Base-by-base conservation (phyloP, 2,797 vertebrate species). In the Alcedo quadribrachys region DNA sequence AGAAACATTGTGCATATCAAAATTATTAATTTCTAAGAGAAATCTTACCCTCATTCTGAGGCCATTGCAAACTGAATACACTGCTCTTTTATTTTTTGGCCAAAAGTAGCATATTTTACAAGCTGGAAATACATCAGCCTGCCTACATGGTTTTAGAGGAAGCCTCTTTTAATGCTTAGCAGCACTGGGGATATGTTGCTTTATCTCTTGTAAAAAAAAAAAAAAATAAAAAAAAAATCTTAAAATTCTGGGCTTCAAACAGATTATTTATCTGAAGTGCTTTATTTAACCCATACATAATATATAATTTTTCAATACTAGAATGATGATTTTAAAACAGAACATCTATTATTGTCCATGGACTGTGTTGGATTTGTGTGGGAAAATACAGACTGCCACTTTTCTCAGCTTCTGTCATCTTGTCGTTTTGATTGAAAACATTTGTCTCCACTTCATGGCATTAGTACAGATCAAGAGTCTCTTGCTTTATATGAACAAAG, bases 381-480 rank as follows among this genome's bases (percentile, higher is more conserved):
- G 75, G 78, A 93, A 96, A 94, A 89, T 63, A 89, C 17, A 82
- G 66, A 55, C 51, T 84, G 60, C 43, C 63, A 75, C 85, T 94
- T 91, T 55, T 53, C 80, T 94, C 82, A 65, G 74, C 54, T 92
- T 89, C 89, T 88, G 81, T 86, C 71, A 78, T 94, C 86, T 88
- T 85, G 42, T 89, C 37, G 13, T 37, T 37, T 37, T 37, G 81
- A 93, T 70, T 90, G 80, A 80, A 95, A 96, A 91, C 93, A 96
- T n/a, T 90, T 75, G 80, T 62, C 27, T 69, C n/a, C 35, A 67
- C 65, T 89, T 94, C 42, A 60, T 24, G 35, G 65, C 15, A 71
- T 85, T 85, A 85, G 17, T 37, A 81, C 25, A 85, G 65, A 88
- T 70, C 18, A 79, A 79, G 67, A 70, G 40, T 81, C 57, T 91